phyloP scores from a whole-genome alignment of 2,888 invertebrate genomes.

The Drosophila cognata region DNA sequence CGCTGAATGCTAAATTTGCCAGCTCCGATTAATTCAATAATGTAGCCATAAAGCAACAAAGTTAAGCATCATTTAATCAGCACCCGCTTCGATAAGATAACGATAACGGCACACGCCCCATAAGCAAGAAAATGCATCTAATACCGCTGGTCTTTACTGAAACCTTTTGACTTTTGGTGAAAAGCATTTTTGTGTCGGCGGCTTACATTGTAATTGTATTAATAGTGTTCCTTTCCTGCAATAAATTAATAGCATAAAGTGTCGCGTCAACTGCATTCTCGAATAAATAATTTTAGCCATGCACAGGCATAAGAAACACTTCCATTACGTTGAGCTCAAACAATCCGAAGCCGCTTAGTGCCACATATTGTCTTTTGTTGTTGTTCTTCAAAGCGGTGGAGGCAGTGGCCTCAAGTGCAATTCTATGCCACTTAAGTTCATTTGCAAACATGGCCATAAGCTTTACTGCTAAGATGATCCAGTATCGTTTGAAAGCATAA shows the following conservation, averaged over 20 bases:
- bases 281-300: constrained; percentile 39
- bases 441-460: constrained; percentile 64
- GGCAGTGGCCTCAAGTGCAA: constrained; percentile 57
- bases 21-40: constrained; percentile 59
- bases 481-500: constrained; percentile 54
- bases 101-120: constrained; percentile 23
- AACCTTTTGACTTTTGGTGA: constrained; percentile 5
- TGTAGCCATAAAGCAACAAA: constrained; percentile 38
- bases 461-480: constrained; percentile 48
- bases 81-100: constrained; percentile 60
- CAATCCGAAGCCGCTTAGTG: constrained; percentile 38
- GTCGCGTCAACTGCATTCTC: neutral
- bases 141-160: constrained; percentile 1
- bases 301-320: constrained; percentile 56
- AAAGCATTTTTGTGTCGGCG: constrained; percentile 10
- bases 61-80: constrained; percentile 62
- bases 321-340: constrained; percentile 47
- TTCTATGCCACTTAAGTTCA: constrained; percentile 64
- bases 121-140: neutral
- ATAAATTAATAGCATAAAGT: neutral
- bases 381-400: constrained; percentile 9
- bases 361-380: constrained; percentile 14
- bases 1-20: constrained; percentile 29
- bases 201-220: constrained; percentile 26
- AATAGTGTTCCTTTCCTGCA: constrained; percentile 3